These are phyloP conservation scores for Syndactyla subalaris DNA, from an alignment of 2,797 vertebrate species.

Conservation along the genomic window DNA sequence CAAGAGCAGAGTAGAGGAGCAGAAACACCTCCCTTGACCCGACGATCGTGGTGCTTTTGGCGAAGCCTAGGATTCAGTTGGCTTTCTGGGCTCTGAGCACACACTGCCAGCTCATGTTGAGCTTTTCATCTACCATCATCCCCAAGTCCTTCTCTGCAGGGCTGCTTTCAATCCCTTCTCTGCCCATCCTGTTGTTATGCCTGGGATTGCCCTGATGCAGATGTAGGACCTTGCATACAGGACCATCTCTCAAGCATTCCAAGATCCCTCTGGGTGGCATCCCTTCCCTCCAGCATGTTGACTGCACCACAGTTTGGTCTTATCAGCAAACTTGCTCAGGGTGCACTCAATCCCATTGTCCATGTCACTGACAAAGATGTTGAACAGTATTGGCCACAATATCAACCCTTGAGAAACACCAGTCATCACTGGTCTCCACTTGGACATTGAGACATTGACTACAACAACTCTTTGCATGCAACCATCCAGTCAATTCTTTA, in stretches of 20 bases:
- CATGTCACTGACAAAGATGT: not conserved
- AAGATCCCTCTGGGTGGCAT: not conserved
- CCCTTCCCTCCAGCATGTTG: not conserved
- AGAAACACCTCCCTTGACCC: not conserved
- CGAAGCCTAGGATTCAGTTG: not conserved
- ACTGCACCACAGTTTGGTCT: not conserved
- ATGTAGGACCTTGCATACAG: not conserved
- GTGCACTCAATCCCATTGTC: not conserved
- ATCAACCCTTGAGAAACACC: not conserved
- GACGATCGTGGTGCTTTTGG: not conserved
- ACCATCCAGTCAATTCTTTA: not conserved
- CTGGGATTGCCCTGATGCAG: rapidly evolving
- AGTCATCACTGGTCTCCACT: not conserved
- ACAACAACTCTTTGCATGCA: rapidly evolving
- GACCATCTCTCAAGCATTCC: not conserved
- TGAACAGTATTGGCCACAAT: not conserved
- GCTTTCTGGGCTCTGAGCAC: not conserved
- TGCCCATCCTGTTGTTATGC: not conserved
- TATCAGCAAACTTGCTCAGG: not conserved
- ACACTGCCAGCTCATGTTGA: not conserved
- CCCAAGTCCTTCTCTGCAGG: not conserved
- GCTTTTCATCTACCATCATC: not conserved
- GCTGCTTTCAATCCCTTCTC: no score
- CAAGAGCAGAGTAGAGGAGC: not conserved
- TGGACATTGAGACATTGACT: not conserved